phyloP scores from a whole-genome alignment of 1,140 invertebrate species.

The Bombus picipes region DNA sequence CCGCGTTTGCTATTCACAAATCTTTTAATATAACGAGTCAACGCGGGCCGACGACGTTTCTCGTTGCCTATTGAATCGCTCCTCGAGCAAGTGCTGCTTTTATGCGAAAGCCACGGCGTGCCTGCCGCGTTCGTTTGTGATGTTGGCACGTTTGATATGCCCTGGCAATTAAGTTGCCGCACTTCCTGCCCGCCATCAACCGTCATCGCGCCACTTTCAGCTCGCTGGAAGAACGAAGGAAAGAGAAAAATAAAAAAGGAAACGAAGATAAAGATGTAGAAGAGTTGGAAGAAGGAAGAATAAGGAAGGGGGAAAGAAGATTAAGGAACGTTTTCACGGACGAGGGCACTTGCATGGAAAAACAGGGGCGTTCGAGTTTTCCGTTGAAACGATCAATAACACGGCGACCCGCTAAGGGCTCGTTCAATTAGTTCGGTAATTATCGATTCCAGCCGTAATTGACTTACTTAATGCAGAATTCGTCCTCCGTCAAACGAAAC shows the following conservation, averaged over 20 bases:
- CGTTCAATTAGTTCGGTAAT: slow-evolving; percentile 60
- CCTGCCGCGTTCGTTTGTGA: slow-evolving; percentile 39
- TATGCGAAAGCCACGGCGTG: slow-evolving; percentile 28
- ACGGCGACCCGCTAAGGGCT: slow-evolving; percentile 31
- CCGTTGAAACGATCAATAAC: slow-evolving; percentile 26
- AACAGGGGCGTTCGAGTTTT: slow-evolving; percentile 38
- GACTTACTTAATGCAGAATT: slow-evolving; percentile 57
- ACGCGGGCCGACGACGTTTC: slow-evolving; percentile 37
- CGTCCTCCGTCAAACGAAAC: slow-evolving; percentile 49
- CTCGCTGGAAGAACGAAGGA: neutral
- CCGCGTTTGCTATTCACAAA: slow-evolving; percentile 37
- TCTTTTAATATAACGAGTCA: slow-evolving; percentile 57
- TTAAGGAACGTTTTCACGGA: slow-evolving; percentile 53
- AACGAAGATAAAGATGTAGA: neutral
- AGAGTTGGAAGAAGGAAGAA: no score
- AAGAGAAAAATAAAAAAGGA: neutral
- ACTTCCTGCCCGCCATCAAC: slow-evolving; percentile 14
- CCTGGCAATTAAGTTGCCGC: slow-evolving; percentile 55
- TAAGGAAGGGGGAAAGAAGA: neutral
- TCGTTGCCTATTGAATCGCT: slow-evolving; percentile 33
- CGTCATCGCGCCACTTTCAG: slow-evolving; percentile 11
- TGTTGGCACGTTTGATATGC: slow-evolving; percentile 55
- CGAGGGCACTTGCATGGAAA: slow-evolving; percentile 12
- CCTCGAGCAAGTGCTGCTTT: slow-evolving; percentile 35
- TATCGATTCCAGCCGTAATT: slow-evolving; percentile 54